Evolutionary conservation across 2,797 vertebrate genomes (phyloP).

Genomic region (Chrysocyon brachyurus): DNA sequence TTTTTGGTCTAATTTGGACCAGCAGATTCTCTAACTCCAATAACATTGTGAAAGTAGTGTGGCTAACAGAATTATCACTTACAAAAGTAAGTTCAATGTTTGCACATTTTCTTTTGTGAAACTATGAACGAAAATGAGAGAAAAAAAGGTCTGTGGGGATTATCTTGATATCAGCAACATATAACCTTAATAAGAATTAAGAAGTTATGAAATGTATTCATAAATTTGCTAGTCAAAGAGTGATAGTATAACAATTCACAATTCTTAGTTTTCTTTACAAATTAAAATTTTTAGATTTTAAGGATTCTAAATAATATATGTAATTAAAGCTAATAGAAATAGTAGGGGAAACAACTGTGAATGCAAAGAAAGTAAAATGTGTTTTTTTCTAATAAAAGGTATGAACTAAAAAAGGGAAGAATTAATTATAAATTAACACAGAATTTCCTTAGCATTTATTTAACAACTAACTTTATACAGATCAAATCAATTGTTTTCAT

Average conservation of each 20-base stretch:
- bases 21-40: neutral
- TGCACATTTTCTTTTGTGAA: neutral
- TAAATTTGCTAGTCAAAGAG: too few relatives aligned
- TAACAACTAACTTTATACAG: neutral
- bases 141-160: accelerated
- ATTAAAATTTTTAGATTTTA: neutral
- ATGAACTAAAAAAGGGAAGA: neutral
- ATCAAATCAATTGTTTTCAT: neutral
- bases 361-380: neutral
- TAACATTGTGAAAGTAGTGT: neutral
- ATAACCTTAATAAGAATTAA: neutral
- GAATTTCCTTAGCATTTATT: neutral
- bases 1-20: neutral
- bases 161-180: neutral
- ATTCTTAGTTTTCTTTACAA: neutral
- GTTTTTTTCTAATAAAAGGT: neutral
- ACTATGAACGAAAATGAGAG: neutral
- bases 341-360: neutral
- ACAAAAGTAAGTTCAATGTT: neutral
- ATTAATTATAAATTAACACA: neutral
- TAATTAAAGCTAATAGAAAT: neutral
- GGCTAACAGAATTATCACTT: neutral
- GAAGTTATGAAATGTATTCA: neutral
- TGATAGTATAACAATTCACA: neutral
- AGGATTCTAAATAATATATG: neutral